Conservation (phyloP, 2,888 invertebrate genomes). For the Tinea semifulvella region DNA sequence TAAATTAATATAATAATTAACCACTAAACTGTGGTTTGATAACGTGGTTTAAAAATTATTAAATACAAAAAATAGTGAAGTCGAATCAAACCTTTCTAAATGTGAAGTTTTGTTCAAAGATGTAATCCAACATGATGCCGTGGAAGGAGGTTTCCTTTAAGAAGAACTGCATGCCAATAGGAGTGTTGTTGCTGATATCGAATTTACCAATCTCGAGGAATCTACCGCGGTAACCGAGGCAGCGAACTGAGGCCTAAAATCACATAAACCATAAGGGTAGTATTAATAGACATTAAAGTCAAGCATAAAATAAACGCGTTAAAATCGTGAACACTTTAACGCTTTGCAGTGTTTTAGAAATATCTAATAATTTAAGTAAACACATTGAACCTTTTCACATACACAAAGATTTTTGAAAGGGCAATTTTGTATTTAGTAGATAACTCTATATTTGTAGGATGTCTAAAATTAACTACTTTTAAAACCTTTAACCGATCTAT, state of each 20-base stretch:
- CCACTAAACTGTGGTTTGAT: too few species aligned
- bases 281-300: too few species aligned
- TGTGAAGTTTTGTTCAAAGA: conserved; percentile 45
- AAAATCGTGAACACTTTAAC: too few species aligned
- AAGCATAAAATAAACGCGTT: too few species aligned
- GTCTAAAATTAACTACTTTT: too few species aligned
- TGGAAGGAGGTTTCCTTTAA: conserved; percentile 66
- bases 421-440: background rate
- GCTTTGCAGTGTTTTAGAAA: background rate
- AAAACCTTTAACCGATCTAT: too few species aligned
- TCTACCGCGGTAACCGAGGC: conserved; percentile 66
- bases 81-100: conserved; percentile 45
- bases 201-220: conserved; percentile 85
- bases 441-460: too few species aligned
- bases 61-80: background rate
- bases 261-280: background rate
- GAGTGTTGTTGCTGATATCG: conserved; percentile 74
- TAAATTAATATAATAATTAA: too few species aligned
- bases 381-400: background rate
- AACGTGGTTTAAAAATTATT: too few species aligned
- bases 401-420: background rate
- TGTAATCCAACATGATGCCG: conserved; percentile 62
- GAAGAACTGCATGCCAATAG: conserved; percentile 75
- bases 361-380: background rate
- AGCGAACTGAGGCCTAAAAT: conserved; percentile 57